Base-by-base conservation (phyloP, 2,888 invertebrate genomes). In the Pristionchus mayeri region DNA sequence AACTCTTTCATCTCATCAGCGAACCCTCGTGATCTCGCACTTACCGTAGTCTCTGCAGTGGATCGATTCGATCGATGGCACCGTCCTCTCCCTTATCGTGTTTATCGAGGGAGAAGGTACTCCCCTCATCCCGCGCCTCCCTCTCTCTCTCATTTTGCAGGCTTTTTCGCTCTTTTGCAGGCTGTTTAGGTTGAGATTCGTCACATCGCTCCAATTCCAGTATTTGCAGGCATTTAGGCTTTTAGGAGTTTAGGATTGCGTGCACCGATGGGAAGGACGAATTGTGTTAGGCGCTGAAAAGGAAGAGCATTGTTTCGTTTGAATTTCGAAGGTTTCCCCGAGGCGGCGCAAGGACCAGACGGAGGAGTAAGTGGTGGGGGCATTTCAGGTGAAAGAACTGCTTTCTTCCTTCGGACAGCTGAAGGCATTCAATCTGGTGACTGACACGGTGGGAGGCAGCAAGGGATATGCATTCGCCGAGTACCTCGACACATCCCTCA, bases 381-480 rank as follows among this genome's bases (percentile, higher is more conserved):
- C 48, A 48, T 76, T 57, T 13, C 87, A 98, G 98, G 98, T 99
- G 86, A 99, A 98, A 95, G 99, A 99, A 94, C 95, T 99, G 90
- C 95, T 99, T 93, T 96, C 97, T 95, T 98, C 98, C 86, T 99
- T 99, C 95, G 99, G 99, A 88, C 98, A 98, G 93, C 95, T 99
- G 89, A 95, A 97, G 93, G 98, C 98, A 82, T 99, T 99, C 95
- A 98, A 99, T 95, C 95, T 99, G 94, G 98, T 98, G 88, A 98
- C 98, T 94, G 98, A 99, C 94, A 96, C 97, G n/a, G 97, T 98
- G 11, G 98, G 98, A 52, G 95, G 98, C 82, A 98, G 98, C 93
- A 99, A 99, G 94, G 98, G 99, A 48, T 99, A 98, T 94, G 99
- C 98, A n/a, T 99, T 99, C 95, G 98, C 98, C 93, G 98, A 99